A percentile compares a stretch with the other conserved stretches of the same genome.
Conservation (phyloP, 2,888 invertebrate species). For the Erebia ligea region DNA sequence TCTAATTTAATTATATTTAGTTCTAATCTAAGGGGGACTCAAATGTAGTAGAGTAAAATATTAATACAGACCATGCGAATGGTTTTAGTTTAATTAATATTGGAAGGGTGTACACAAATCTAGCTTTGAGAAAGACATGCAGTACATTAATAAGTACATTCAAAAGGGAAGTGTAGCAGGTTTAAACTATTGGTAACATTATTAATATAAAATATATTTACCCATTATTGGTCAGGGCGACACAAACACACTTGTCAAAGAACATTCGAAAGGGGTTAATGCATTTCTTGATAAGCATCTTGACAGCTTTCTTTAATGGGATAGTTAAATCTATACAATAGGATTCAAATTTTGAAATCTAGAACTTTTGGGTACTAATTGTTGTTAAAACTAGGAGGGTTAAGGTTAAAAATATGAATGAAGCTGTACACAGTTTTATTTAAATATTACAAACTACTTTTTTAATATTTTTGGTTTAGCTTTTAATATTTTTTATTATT, state of each 20-base stretch:
- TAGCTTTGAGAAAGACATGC: conserved; percentile 64
- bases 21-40: conserved; percentile 25
- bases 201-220: conserved; percentile 80
- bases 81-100: conserved; percentile 53
- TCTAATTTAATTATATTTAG: not conserved
- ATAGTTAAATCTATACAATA: conserved; percentile 23
- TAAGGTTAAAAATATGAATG: conserved; percentile 49
- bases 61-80: conserved; percentile 67
- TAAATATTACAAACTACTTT: not conserved
- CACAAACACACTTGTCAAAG: conserved; percentile 76
- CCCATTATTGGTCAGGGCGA: conserved; percentile 79
- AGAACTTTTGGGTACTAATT: conserved; percentile 15
- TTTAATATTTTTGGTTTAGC: not conserved
- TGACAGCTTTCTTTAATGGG: conserved; percentile 71
- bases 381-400: conserved; percentile 26
- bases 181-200: conserved; percentile 66
- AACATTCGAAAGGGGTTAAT: conserved; percentile 65
- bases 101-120: conserved; percentile 65
- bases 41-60: conserved; percentile 27
- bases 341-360: conserved; percentile 19
- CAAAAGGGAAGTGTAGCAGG: conserved; percentile 74
- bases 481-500: too few species aligned
- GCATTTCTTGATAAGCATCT: conserved; percentile 78
- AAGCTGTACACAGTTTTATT: conserved; percentile 39
- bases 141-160: conserved; percentile 76